These are phyloP conservation scores for Enhydra lutris DNA, from an alignment of 2,113 vertebrate species.

Conservation along the genomic window DNA sequence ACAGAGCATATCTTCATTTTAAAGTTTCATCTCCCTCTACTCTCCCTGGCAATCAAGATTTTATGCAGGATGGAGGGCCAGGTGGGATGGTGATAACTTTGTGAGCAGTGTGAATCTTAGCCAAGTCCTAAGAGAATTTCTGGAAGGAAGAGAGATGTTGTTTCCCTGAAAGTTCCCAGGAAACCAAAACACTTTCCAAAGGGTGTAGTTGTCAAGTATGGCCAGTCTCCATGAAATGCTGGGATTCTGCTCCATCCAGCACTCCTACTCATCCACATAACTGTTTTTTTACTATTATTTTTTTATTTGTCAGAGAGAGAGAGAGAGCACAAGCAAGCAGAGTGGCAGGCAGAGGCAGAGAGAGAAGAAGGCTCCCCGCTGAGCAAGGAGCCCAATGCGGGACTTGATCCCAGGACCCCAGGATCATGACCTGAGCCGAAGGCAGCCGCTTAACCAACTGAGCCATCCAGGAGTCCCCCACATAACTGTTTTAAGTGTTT, in stretches of 20 bases:
- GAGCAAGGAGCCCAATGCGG: too few species aligned
- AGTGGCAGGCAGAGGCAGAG: too few species aligned
- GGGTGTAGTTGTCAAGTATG: neutral
- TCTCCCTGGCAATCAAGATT: neutral
- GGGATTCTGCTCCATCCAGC: neutral
- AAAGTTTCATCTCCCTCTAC: neutral
- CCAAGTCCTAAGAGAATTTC: neutral
- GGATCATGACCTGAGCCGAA: too few species aligned
- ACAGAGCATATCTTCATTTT: neutral
- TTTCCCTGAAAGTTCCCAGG: neutral
- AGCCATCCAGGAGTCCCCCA: too few species aligned
- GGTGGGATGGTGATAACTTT: neutral
- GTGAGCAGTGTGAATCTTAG: neutral
- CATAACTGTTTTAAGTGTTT: too few species aligned
- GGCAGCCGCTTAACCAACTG: too few species aligned
- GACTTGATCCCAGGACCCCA: too few species aligned
- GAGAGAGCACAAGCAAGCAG: too few species aligned
- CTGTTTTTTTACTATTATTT: too few species aligned
- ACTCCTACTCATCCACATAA: fast-evolving
- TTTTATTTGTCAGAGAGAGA: too few species aligned
- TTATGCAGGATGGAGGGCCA: neutral
- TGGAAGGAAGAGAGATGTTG: neutral
- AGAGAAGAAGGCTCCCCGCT: too few species aligned
- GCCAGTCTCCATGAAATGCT: neutral
- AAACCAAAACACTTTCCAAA: neutral